Evolutionary conservation across 2,797 vertebrate genomes (phyloP).

Genomic region (Catostomus latipinnis): DNA sequence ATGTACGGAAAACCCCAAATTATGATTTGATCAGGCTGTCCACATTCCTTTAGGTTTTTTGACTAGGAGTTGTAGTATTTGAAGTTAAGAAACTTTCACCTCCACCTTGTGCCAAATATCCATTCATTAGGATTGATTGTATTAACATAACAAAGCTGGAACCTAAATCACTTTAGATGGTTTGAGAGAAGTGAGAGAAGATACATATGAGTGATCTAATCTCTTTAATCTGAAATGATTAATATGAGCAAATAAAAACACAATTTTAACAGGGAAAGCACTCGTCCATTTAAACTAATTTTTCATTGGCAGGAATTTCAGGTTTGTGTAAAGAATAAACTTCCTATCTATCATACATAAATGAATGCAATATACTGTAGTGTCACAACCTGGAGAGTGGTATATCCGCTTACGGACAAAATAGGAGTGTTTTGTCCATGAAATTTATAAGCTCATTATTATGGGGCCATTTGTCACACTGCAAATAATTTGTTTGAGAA

Average conservation of each 20-base stretch:
- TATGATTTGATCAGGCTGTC: no score
- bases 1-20: no score
- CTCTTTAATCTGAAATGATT: background rate
- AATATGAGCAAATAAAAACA: background rate
- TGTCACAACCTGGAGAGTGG: conserved; percentile 51
- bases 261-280: background rate
- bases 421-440: conserved; percentile 60
- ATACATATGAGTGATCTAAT: background rate
- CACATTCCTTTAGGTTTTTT: no score
- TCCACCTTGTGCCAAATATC: background rate
- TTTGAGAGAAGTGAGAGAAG: background rate
- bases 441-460: conserved; percentile 63
- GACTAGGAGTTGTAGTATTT: no score
- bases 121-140: background rate
- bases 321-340: background rate
- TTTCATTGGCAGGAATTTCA: background rate
- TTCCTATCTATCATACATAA: conserved; percentile 18
- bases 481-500: conserved; percentile 54
- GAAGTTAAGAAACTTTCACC: no score
- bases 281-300: background rate
- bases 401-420: conserved; percentile 67
- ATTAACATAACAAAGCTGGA: background rate
- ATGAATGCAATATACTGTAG: conserved; percentile 54
- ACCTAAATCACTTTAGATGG: conserved; percentile 1
- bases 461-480: conserved; percentile 26